Percentiles rank a stretch among this genome's conserved stretches.
Conservation (phyloP, 2,888 invertebrate genomes). For the Agrotis puta region DNA sequence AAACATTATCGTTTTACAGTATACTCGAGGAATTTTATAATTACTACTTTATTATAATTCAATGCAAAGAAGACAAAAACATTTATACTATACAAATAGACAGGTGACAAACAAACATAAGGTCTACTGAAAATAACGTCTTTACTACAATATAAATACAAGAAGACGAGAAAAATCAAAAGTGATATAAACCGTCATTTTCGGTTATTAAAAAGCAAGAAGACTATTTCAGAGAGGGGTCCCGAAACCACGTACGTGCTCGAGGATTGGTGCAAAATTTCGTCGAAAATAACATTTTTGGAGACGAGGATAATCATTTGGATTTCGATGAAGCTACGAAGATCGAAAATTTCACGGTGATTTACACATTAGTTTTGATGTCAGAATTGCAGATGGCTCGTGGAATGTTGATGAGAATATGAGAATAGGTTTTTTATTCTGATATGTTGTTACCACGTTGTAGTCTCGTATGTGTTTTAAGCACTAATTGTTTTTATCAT, state of each 20-base stretch:
- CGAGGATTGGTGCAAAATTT: slow-evolving; percentile 56
- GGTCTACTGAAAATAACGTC: neutral
- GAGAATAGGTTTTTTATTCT: neutral
- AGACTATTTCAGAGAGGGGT: slow-evolving; percentile 72
- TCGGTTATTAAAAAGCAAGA: slow-evolving; percentile 78
- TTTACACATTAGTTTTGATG: slow-evolving; percentile 26
- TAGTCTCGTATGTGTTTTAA: no score
- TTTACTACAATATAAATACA: slow-evolving; percentile 23
- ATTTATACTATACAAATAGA: no score
- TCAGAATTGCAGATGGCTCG: neutral
- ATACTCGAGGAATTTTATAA: neutral
- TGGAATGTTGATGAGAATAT: neutral
- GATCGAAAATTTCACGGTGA: slow-evolving; percentile 50
- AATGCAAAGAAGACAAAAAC: neutral
- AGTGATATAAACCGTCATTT: slow-evolving; percentile 67
- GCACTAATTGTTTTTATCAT: no score
- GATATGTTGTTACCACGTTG: no score
- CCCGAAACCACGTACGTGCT: slow-evolving; percentile 62
- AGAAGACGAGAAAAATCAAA: slow-evolving; percentile 45
- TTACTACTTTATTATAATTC: neutral
- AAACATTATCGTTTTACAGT: no score
- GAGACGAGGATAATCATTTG: slow-evolving; percentile 33
- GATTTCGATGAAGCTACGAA: slow-evolving; percentile 43
- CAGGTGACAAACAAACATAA: no score
- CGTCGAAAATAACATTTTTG: slow-evolving; percentile 47